These are phyloP conservation scores for Drosophila antonietae DNA, from an alignment of 2,888 invertebrate species.

Conservation along the genomic window DNA sequence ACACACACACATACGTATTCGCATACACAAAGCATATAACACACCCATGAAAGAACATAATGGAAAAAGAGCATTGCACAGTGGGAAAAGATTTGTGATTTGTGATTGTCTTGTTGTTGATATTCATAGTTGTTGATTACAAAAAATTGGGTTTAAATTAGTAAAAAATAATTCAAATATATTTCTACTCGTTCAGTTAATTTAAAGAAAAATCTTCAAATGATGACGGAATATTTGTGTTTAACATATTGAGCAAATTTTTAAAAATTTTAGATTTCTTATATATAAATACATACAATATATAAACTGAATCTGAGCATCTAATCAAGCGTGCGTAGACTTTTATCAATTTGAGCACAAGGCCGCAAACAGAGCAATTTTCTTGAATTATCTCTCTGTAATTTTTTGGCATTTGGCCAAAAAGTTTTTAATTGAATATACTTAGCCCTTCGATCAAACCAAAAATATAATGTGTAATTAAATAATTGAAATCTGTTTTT, in stretches of 20 bases:
- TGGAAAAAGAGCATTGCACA: constrained; percentile 50
- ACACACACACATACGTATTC: constrained; percentile 30
- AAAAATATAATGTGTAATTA: constrained; percentile 11
- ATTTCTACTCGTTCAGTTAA: not conserved
- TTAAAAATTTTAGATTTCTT: not conserved
- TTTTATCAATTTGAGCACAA: constrained; percentile 52
- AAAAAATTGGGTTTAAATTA: not conserved
- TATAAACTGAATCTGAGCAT: constrained; percentile 11
- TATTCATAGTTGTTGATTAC: not conserved
- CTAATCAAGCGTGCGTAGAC: constrained; percentile 45
- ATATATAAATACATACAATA: not conserved
- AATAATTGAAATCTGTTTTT: constrained; percentile 6
- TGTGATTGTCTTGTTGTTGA: not conserved
- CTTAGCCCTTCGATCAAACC: constrained; percentile 16
- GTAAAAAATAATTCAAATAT: not conserved
- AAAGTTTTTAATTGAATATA: constrained; percentile 9
- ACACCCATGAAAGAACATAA: constrained; percentile 51
- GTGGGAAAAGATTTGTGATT: constrained; percentile 46
- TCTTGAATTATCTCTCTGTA: not conserved
- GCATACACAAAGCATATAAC: constrained; percentile 13
- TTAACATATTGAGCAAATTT: not conserved
- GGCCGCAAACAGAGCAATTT: constrained; percentile 25
- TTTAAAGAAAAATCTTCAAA: not conserved
- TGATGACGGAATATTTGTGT: not conserved
- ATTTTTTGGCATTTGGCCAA: constrained; percentile 29